phyloP scores from a whole-genome alignment of 1,140 invertebrate genomes.

The Chlorops oryzae region DNA sequence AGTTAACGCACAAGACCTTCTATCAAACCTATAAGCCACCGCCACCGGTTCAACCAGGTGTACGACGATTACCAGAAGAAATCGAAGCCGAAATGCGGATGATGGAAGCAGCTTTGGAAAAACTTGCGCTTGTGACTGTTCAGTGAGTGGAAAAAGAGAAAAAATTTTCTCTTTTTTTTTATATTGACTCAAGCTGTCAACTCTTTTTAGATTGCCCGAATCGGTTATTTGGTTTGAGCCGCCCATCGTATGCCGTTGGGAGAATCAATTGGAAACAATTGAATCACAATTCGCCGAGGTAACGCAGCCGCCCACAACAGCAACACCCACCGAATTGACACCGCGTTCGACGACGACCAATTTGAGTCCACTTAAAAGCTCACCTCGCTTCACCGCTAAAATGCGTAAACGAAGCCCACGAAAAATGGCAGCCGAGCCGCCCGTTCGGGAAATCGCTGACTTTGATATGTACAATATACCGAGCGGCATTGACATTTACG shows the following conservation, averaged over 20 bases:
- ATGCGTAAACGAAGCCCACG: constrained; percentile 22
- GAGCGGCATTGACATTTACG: constrained; percentile 36
- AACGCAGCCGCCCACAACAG: constrained; percentile 21
- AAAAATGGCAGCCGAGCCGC: constrained; percentile 17
- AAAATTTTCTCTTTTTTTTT: neutral
- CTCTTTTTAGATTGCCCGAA: constrained; percentile 54
- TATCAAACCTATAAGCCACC: constrained; percentile 65
- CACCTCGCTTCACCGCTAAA: constrained; percentile 31
- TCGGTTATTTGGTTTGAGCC: constrained; percentile 78
- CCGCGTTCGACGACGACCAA: constrained; percentile 37
- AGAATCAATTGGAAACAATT: constrained; percentile 45
- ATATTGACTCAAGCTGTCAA: constrained; percentile 15
- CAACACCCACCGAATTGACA: constrained; percentile 12
- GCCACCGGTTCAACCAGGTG: constrained; percentile 56
- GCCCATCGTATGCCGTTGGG: constrained; percentile 73
- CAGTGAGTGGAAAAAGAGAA: constrained; percentile 52
- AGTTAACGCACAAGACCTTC: constrained; percentile 60
- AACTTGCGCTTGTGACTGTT: constrained; percentile 62
- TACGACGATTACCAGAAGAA: constrained; percentile 67
- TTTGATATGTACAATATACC: constrained; percentile 41
- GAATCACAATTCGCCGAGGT: constrained; percentile 36
- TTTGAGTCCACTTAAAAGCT: constrained; percentile 39
- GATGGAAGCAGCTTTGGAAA: constrained; percentile 67
- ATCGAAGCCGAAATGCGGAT: constrained; percentile 72
- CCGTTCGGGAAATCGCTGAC: constrained; percentile 35